Evolutionary conservation across 2,888 invertebrate species (phyloP).

Genomic region (Leptinotarsa tumamoca): DNA sequence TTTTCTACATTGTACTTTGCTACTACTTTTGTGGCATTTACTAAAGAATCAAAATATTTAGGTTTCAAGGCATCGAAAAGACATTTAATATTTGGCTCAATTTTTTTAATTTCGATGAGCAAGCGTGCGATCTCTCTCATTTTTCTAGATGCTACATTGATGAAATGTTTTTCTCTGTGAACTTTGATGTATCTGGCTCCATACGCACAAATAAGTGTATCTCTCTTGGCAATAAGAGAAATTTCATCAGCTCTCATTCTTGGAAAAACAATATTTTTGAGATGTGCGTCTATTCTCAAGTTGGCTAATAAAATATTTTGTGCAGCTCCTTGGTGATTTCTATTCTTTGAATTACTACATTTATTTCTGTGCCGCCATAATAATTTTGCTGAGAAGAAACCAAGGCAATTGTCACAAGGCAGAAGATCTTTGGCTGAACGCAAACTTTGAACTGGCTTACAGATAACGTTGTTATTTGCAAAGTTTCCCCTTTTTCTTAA

Average conservation of each 20-base stretch:
- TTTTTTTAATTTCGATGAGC: conserved; percentile 28
- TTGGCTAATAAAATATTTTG: conserved; percentile 27
- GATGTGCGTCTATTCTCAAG: conserved; percentile 26
- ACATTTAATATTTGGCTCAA: conserved; percentile 22
- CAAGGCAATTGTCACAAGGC: conserved; percentile 46
- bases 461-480: conserved; percentile 33
- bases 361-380: conserved; percentile 48
- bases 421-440: conserved; percentile 29
- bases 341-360: conserved; percentile 34
- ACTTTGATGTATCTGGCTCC: conserved; percentile 42
- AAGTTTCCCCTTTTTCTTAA: conserved; percentile 47
- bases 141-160: conserved; percentile 37
- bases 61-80: conserved; percentile 33
- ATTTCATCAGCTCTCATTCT: conserved; percentile 23
- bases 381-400: conserved; percentile 46
- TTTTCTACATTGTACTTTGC: conserved; percentile 25
- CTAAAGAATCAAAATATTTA: conserved; percentile 33
- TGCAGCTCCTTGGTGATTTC: conserved; percentile 28
- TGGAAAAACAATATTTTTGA: conserved; percentile 15
- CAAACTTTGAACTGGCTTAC: conserved; percentile 39
- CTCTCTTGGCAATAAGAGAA: conserved; percentile 24
- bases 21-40: conserved; percentile 33
- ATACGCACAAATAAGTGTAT: conserved; percentile 20
- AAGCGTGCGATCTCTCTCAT: conserved; percentile 38
- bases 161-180: conserved; percentile 40